These are phyloP conservation scores for Burhinus oedicnemus DNA, from an alignment of 2,113 vertebrate species.

Conservation along the genomic window DNA sequence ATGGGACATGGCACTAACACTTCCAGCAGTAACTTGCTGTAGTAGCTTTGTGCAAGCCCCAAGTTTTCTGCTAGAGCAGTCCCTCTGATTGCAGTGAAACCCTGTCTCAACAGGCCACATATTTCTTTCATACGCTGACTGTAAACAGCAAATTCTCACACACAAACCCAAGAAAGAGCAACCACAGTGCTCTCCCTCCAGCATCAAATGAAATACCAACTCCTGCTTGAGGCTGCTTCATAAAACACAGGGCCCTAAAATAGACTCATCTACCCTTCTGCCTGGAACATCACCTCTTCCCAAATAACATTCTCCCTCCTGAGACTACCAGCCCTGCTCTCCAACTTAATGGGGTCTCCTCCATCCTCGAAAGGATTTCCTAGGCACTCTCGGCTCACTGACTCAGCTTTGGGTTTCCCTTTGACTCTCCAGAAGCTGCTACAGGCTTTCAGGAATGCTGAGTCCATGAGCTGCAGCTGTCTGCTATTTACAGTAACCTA, in stretches of 20 bases:
- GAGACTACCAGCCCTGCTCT: not conserved
- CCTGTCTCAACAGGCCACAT: rapidly evolving
- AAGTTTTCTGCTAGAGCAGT: not conserved
- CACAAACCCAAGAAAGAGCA: not conserved
- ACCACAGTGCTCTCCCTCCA: not conserved
- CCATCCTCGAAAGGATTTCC: not conserved
- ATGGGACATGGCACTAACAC: rapidly evolving
- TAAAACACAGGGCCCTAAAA: not conserved
- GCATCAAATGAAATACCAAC: not conserved
- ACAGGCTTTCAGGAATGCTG: not conserved
- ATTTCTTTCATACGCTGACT: not conserved
- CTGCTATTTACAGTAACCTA: not conserved
- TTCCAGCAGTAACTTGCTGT: not conserved
- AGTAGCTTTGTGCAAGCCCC: not conserved
- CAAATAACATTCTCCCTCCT: not conserved
- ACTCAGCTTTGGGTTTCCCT: too few relatives aligned
- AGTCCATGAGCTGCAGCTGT: not conserved
- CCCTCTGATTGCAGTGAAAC: not conserved
- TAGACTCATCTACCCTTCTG: not conserved
- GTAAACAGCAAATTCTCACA: not conserved
- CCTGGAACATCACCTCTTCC: not conserved
- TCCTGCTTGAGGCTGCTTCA: not conserved
- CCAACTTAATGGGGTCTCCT: not conserved
- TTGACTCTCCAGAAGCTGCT: not conserved
- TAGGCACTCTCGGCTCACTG: not conserved